phyloP scores from a whole-genome alignment of 2,888 invertebrate species.

The Macaria notata region DNA sequence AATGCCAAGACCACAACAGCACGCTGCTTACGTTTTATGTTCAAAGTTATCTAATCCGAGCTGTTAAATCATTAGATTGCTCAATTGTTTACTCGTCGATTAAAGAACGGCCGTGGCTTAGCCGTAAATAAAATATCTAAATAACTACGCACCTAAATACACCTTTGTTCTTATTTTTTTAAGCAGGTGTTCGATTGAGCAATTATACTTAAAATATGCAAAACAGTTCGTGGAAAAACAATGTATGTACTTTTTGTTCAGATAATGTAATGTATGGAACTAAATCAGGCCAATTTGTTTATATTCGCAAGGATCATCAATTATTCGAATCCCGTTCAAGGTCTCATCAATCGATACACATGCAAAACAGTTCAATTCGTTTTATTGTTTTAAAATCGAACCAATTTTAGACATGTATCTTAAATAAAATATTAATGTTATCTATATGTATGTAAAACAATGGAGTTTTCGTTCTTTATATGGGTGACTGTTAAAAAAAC shows the following conservation, averaged over 20 bases:
- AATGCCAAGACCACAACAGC: no score
- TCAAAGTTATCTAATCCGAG: conserved; percentile 7
- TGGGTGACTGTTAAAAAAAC: no score
- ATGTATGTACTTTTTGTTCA: background rate
- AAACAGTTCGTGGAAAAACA: no score
- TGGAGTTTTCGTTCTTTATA: no score
- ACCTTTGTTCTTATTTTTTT: no score
- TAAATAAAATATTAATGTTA: no score
- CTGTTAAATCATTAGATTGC: conserved; percentile 8
- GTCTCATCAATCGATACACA: conserved; percentile 19
- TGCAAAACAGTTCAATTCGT: conserved; percentile 17
- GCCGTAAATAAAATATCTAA: no score
- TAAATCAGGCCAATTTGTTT: conserved; percentile 6
- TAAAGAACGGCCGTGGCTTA: conserved; percentile 4
- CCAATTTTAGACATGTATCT: background rate
- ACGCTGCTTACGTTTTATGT: no score
- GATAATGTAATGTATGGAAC: background rate
- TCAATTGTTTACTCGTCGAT: conserved; percentile 5
- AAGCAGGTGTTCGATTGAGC: no score
- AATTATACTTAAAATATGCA: no score
- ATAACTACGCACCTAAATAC: no score
- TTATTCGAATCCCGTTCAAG: conserved; percentile 15
- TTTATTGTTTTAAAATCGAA: conserved; percentile 5
- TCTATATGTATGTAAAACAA: no score
- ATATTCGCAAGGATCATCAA: conserved; percentile 13